These are phyloP conservation scores for Phocoena sinus DNA, from an alignment of 2,113 vertebrate genomes.

Conservation along the genomic window DNA sequence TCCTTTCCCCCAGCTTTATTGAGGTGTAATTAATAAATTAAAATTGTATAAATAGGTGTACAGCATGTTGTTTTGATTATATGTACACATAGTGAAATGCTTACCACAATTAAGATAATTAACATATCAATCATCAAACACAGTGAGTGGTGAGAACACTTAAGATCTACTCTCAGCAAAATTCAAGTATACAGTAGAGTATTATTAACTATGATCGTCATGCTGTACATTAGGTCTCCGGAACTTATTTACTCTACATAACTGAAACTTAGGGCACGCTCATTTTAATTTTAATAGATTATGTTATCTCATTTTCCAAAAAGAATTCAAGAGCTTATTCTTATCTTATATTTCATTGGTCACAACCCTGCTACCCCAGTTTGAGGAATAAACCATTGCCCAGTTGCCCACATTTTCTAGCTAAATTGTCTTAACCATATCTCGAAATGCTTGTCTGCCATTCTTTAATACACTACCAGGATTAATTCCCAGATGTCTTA, in stretches of 20 bases:
- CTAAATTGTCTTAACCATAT: background rate
- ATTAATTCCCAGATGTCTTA: background rate
- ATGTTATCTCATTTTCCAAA: background rate
- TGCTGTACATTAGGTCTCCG: background rate
- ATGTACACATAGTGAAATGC: background rate
- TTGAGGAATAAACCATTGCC: background rate
- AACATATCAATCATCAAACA: background rate
- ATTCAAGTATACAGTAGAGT: background rate
- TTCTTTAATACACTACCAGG: background rate
- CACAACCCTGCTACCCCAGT: accelerated
- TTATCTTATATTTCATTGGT: background rate
- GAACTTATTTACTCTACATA: background rate
- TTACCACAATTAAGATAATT: background rate
- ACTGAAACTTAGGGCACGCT: background rate
- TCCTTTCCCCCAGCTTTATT: background rate
- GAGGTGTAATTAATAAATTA: background rate
- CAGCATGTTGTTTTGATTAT: background rate
- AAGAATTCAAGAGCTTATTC: background rate
- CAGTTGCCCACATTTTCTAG: background rate
- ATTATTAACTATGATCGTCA: background rate
- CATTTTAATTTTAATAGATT: background rate
- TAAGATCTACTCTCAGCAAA: background rate
- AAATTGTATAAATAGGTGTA: background rate
- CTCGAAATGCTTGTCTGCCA: background rate
- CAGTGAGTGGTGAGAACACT: background rate